Evolutionary conservation across 2,888 invertebrate genomes (phyloP), one percentile per base, ranked within the genome.

Genomic region (Epinotia bilunana): DNA sequence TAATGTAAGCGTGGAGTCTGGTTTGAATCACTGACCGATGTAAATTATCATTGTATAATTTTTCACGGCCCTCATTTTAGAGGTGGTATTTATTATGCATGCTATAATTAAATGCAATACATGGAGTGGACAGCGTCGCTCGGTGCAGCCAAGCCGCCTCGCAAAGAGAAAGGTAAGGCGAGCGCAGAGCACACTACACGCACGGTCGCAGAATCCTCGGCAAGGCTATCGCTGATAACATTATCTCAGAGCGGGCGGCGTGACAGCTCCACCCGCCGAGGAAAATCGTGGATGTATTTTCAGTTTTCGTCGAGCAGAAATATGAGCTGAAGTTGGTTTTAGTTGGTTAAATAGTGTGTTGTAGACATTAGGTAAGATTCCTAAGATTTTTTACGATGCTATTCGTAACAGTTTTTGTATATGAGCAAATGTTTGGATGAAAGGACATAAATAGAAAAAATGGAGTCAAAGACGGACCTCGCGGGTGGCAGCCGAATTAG

Each of bases 211-310:
- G 92, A 93, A 91, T 92, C 91, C 84, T 83, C 87, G 84, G 86
- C 93, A 88, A 93, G 93, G 93, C 91, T 92, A 91, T 90, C 88
- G 84, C 87, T 90, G 93, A 93, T 93, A 92, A 90, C 89, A 90
- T 91, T 93, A 93, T 92, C 92, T 91, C 84, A 82, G 80, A 83
- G 63, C 68, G 63, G 55, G 39, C 69, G 73, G 73, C 77, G 78
- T 79, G 79, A 80, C 80, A 82, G 78, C 80, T 78, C 81, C 79
- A 78, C 62, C 73, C 67, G 68, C 69, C 67, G 43, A 58, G 70
- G 70, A 55, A 68, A 53, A 64, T 49, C 13, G 55, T 23, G 39
- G 61, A 73, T 72, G 61, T 72, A 61, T n/a, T 67, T 55, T 63
- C 77, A 72, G 60, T 68, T 43, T 58, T 68, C 68, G 23, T 68